Conservation (phyloP, 30 jellyfish, hydroid and myxozoan genomes). For the Turritopsis rubra region DNA sequence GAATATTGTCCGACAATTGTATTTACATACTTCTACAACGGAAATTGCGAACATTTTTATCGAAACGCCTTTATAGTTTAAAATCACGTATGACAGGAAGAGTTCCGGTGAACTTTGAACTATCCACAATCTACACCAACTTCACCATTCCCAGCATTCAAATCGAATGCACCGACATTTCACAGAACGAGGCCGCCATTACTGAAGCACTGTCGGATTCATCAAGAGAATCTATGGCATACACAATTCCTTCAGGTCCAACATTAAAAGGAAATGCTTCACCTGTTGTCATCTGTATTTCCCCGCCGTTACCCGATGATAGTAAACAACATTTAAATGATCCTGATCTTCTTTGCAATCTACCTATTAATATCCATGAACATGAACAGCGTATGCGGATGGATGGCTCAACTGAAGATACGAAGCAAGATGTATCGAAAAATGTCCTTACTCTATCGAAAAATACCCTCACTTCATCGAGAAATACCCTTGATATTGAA, state of each 20-base stretch:
- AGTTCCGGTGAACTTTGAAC: background rate
- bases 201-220: too few relatives aligned
- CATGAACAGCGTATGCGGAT: background rate
- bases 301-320: background rate
- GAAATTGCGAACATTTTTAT: background rate
- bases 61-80: background rate
- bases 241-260: background rate
- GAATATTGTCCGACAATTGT: slow-evolving; percentile 5
- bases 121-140: background rate
- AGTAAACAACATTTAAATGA: background rate
- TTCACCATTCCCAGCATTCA: background rate
- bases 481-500: too few relatives aligned
- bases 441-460: background rate
- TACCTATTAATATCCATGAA: background rate
- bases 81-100: background rate
- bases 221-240: background rate
- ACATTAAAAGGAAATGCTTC: background rate
- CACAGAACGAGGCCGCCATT: too few relatives aligned
- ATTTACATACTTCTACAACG: slow-evolving; percentile 11
- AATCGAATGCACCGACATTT: background rate
- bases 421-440: background rate
- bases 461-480: too few relatives aligned
- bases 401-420: background rate
- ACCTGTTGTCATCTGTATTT: background rate
- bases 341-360: background rate